Evolutionary conservation across 2,888 invertebrate genomes (phyloP), one percentile per base, ranked within the genome.

Genomic region (Corbicula japonica): DNA sequence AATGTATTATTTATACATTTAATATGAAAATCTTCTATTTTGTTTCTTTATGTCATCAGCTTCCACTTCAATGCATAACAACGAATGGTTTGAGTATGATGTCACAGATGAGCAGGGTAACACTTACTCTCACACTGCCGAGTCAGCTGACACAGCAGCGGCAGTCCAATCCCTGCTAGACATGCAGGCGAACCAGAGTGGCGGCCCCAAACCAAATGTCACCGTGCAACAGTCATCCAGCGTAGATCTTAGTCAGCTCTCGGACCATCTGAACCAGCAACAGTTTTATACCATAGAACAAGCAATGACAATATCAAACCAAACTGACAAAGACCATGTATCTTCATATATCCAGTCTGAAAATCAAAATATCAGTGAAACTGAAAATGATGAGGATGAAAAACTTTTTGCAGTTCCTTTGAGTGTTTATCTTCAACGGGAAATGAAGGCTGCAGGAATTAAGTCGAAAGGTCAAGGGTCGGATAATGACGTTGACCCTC

Each of bases 51-150:
- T n/a, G 66, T 63, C 68, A 68, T 62, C 80, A 71, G 78, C 72
- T 6, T 54, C 66, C 28, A 79, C 81, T 21, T 50, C 85, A 8
- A 73, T 88, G 34, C 85, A 86, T 10, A 84, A 78, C 56, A 91
- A 91, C 77, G 90, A 91, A 74, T 92, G 92, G 92, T 90, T 92
- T 86, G 91, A 92, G 80, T 90, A 90, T 78, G 91, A 90, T 69
- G 88, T 88, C 8, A 80, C 87, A 32, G 89, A 89, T 58, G 89
- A 91, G 60, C 83, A 83, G 26, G 84, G 85, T 2, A 86, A 87
- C 58, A 81, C 84, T 0, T 84, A 75, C 61, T 75, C 84, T 15
- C 83, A 80, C 70, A 85, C 82, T n/a, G 80, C 76, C n/a, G 83
- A 85, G 30, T 83, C 86, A 15, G 76, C 85, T 0, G 87, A 87